Conservation (phyloP, 2,113 vertebrate species). For the Chiloscyllium plagiosum region DNA sequence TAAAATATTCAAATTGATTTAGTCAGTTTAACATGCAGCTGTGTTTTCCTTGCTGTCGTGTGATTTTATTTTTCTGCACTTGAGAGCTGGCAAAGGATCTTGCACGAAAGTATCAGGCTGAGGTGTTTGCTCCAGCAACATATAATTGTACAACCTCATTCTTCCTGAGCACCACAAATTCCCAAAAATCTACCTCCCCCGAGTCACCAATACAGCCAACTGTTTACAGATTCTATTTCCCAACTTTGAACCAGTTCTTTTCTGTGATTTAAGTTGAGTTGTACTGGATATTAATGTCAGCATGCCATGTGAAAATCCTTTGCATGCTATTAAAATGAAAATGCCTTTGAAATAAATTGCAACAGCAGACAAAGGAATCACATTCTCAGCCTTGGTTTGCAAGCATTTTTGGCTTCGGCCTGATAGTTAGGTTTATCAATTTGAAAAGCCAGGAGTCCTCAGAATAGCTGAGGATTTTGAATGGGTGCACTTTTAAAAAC, state of each 20-base stretch:
- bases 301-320: not conserved
- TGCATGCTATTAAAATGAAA: not conserved
- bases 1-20: conserved; percentile 37
- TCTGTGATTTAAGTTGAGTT: not conserved
- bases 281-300: not conserved
- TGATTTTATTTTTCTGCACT: not conserved
- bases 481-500: not conserved
- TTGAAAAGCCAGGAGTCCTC: not conserved
- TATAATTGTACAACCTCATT: not conserved
- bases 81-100: not conserved
- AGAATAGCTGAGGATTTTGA: not conserved
- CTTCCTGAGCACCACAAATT: not conserved
- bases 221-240: not conserved
- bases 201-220: not conserved
- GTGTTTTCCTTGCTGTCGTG: not conserved
- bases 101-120: not conserved
- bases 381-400: not conserved
- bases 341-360: not conserved
- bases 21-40: conserved; percentile 12
- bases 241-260: not conserved
- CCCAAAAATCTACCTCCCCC: not conserved
- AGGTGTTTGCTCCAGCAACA: not conserved
- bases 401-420: not conserved
- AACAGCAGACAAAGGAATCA: not conserved
- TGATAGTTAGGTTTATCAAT: not conserved